Evolutionary conservation across 2,113 vertebrate genomes (phyloP), one percentile per base, ranked within the genome.

Genomic region (Myotis yumanensis): DNA sequence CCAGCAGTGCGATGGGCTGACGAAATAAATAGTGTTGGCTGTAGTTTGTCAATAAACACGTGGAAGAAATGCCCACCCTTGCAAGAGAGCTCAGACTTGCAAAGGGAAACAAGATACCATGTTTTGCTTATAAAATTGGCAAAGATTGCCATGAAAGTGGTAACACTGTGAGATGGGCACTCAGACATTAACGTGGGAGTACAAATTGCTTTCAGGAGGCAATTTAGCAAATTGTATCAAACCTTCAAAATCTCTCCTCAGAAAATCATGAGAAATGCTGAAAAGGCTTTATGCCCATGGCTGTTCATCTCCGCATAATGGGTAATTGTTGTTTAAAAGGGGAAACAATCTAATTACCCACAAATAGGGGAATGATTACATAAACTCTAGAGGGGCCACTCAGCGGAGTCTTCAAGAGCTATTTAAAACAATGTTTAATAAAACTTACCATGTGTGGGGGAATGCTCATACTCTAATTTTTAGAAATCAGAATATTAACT

Each of bases 151-250:
- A 2, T 57, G 40, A 54, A 92, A 86, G 62, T 30, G 17, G 30
- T n/a, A 40, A 80, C 72, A 18, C 12, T 32, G 23, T 11, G 89
- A 79, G 82, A 37, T 1, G 54, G 6, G 6, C 25, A 2, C 68
- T 68, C 94, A 69, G 84, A 73, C 23, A 3, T 40, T 2, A 32
- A 52, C 0, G 9, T 37, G 57, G 71, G 66, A 82, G 64, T 3
- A 30, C 25, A 52, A 80, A 84, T 79, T 35, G 51, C 93, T 89
- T 96, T 87, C 86, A 75, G 88, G 73, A 96, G 79, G 73, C 84
- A 91, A 80, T 86, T 94, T 83, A 94, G 93, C 80, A 94, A 96
- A 96, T 84, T 94, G n/a, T 59, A 59, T 71, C 81, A 93, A 95
- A 79, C 46, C 72, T 93, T 87, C 51, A 79, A 91, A 93, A 69